These are phyloP conservation scores for rabbit (Oryctolagus cuniculus) DNA, from an alignment of 2,113 vertebrate species.

Conservation along the genomic window mOryCun1.1 NC_091452.1:14433001-14433500, in stretches of 20 bases:
- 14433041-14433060: background rate
- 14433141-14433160: background rate
- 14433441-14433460: background rate
- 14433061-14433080: background rate
- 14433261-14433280: background rate
- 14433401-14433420: background rate
- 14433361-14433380: background rate
- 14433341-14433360: background rate
- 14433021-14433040: background rate
- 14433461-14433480: no score
- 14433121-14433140: background rate
- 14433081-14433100: background rate
- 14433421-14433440: background rate
- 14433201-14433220: background rate
- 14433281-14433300: background rate
- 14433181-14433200: background rate
- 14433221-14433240: background rate
- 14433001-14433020: background rate
- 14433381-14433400: background rate
- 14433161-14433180: background rate
- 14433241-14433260: background rate
- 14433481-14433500: no score
- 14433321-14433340: background rate
- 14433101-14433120: background rate
- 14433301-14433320: background rate